phyloP scores from a whole-genome alignment of 2,888 invertebrate genomes.

The Aquatica leii region DNA sequence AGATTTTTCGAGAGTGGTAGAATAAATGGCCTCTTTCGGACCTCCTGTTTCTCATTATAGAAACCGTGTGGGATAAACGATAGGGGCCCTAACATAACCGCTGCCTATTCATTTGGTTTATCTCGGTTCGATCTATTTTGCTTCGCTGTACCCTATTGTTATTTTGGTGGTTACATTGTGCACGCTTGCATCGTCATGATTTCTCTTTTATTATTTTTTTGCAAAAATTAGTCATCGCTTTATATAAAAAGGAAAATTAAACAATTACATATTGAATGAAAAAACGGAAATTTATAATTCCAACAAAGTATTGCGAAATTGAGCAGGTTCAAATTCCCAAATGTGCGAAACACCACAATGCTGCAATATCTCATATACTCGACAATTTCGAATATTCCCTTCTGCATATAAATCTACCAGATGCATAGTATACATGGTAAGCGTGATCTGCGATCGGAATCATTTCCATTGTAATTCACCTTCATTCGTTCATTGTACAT shows the following conservation, averaged over 20 bases:
- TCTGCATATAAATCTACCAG: conserved; percentile 34
- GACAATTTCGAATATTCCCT: conserved; percentile 31
- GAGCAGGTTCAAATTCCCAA: conserved; percentile 9
- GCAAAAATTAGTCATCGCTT: conserved; percentile 5
- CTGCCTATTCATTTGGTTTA: conserved; percentile 34
- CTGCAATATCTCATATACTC: conserved; percentile 22
- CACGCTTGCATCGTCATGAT: conserved; percentile 30
- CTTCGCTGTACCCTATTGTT: conserved; percentile 31
- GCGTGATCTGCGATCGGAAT: conserved; percentile 37
- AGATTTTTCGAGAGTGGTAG: conserved; percentile 26
- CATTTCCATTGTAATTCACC: conserved; percentile 35
- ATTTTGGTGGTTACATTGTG: conserved; percentile 28
- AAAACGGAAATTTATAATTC: conserved; percentile 9
- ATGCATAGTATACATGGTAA: conserved; percentile 32
- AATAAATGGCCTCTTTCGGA: conserved; percentile 29
- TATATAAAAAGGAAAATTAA: too few species aligned
- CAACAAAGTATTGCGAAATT: conserved; percentile 7
- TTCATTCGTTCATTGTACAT: conserved; percentile 30
- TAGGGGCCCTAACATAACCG: conserved; percentile 29
- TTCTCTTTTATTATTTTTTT: conserved; percentile 18
- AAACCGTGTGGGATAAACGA: conserved; percentile 22
- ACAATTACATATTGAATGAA: background rate
- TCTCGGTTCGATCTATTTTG: conserved; percentile 30
- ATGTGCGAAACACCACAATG: conserved; percentile 15
- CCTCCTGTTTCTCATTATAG: conserved; percentile 32